Conservation (phyloP, 2,113 vertebrate species). For the Electrona antarctica region DNA sequence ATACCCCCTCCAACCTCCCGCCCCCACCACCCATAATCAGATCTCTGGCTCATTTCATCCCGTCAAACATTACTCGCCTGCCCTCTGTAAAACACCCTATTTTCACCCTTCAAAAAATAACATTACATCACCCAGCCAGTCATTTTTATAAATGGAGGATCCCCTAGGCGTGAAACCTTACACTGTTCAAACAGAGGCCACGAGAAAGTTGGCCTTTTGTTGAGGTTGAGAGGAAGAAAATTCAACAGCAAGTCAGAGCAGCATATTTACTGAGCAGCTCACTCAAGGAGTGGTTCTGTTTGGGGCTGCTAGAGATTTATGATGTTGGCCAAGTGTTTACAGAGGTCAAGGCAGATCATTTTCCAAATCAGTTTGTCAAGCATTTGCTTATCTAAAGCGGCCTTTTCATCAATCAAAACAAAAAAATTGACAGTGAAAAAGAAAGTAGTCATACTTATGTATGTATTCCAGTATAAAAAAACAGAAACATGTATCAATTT, state of each 20-base stretch:
- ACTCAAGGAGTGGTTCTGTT: conserved; percentile 62
- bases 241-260: conserved; percentile 58
- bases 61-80: conserved; percentile 69
- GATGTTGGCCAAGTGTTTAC: conserved; percentile 68
- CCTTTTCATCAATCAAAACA: conserved; percentile 65
- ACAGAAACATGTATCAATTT: too few species aligned
- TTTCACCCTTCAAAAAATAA: conserved; percentile 86
- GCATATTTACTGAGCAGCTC: conserved; percentile 48
- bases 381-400: conserved; percentile 72
- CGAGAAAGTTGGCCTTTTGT: conserved; percentile 87
- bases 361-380: conserved; percentile 73
- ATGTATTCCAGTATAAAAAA: conserved; percentile 4
- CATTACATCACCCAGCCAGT: conserved; percentile 88
- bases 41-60: conserved; percentile 75
- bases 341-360: conserved; percentile 70
- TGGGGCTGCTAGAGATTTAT: conserved; percentile 75
- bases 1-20: conserved; percentile 39
- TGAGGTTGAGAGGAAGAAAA: conserved; percentile 62
- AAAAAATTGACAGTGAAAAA: conserved; percentile 22
- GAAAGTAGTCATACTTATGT: conserved; percentile 21
- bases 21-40: conserved; percentile 55
- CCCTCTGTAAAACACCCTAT: conserved; percentile 69
- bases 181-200: conserved; percentile 86
- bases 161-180: conserved; percentile 84
- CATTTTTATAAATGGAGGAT: conserved; percentile 84